Base-by-base conservation (phyloP, 2,888 invertebrate species). In the Suillia variegata region DNA sequence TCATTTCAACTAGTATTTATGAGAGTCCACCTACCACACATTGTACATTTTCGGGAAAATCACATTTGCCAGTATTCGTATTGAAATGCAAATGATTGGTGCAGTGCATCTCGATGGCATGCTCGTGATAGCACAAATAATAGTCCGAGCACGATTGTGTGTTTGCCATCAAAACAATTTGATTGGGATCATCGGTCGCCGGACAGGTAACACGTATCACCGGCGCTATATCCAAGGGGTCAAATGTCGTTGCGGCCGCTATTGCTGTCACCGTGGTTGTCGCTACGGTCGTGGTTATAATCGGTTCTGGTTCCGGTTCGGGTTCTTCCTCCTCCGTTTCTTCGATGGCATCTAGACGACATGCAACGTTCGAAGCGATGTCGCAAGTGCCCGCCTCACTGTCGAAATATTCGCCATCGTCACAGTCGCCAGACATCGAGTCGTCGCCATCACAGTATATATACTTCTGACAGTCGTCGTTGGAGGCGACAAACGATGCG, bases 41-140 rank as follows among this genome's bases (percentile, higher is more conserved):
- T 8, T 74, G 69, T 2, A 65, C 75, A 53, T 76, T 75, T 62
- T 78, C 78, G 2, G 77, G 76, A 52, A 68, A 69, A 59, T 80
- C 81, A 58, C 81, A 81, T 61, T 74, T 71, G 0, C 74, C 72
- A 17, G 70, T 74, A 0, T 65, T 31, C 0, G 59, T 51, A 66
- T 80, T 81, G 59, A 80, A 81, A 20, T 79, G 74, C 26, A 80
- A 63, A 56, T 75, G 70, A 58, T 75, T 68, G 15, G 74, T 72
- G 62, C 81, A 81, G n/a, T 74, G 73, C 79, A 81, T 78, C 53
- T 69, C 71, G 59, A 79, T 72, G n/a, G 78, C 68, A 42, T 70
- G 69, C 0, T 75, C 75, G 38, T 76, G 74, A 62, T 79, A 80
- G 58, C 81, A 81, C 1, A 81, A 65, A 61, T 72, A 81, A 63